Conservation (phyloP, 1,140 invertebrate genomes). For the Macrotrachela quadricornifera region DNA sequence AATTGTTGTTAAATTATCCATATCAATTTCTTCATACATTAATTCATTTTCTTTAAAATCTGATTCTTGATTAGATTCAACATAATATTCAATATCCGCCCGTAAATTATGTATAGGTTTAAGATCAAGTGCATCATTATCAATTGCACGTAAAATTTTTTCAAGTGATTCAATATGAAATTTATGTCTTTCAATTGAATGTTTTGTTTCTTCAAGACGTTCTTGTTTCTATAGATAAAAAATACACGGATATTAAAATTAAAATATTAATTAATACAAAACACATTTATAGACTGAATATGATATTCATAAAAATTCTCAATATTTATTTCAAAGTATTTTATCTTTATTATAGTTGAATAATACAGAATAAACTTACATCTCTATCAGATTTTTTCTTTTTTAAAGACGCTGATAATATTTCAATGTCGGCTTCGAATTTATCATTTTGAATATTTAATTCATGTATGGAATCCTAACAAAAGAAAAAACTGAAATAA, state of each 20-base stretch:
- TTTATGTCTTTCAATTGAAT: constrained; percentile 70
- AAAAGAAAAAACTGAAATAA: constrained; percentile 11
- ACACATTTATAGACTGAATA: too few relatives aligned
- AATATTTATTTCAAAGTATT: too few relatives aligned
- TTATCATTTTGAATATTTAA: too few relatives aligned
- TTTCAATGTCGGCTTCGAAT: too few relatives aligned
- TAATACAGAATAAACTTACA: too few relatives aligned
- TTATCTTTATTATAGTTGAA: too few relatives aligned
- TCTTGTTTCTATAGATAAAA: constrained; percentile 44
- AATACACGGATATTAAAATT: constrained; percentile 54
- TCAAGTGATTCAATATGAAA: constrained; percentile 92
- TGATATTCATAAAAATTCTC: too few relatives aligned
- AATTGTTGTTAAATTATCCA: too few relatives aligned
- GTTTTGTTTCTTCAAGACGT: constrained; percentile 32
- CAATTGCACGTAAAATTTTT: constrained; percentile 81
- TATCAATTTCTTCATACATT: too few relatives aligned
- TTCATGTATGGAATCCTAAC: constrained; percentile 15
- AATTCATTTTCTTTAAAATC: constrained; percentile 63
- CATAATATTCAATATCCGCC: constrained; percentile 93
- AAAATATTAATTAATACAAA: too few relatives aligned
- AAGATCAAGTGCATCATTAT: constrained; percentile 90
- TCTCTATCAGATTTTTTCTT: too few relatives aligned
- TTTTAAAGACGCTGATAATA: too few relatives aligned
- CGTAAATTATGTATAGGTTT: constrained; percentile 76
- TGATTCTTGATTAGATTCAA: constrained; percentile 77